Conservation (phyloP, 2,888 invertebrate genomes). For the Melinopterus prodromus region DNA sequence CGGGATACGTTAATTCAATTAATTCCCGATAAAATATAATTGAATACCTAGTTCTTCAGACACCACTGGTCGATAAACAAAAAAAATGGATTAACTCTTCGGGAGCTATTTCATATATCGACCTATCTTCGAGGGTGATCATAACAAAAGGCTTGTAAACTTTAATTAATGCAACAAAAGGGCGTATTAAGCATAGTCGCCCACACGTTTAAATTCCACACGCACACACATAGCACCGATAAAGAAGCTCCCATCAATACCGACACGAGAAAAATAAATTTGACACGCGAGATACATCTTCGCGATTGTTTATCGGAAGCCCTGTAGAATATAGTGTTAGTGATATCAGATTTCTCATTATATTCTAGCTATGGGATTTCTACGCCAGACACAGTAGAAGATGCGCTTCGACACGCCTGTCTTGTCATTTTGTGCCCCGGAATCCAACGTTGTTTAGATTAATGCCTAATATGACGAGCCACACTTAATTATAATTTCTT, state of each 20-base stretch:
- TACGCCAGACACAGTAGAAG: neutral
- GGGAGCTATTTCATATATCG: neutral
- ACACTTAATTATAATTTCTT: neutral
- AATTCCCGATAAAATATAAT: neutral
- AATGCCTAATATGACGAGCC: neutral
- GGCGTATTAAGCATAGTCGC: conserved; percentile 4
- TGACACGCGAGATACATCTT: neutral
- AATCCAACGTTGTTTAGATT: conserved; percentile 4
- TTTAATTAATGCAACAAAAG: conserved; percentile 4
- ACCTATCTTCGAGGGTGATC: neutral
- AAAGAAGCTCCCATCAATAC: neutral
- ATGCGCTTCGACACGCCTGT: neutral
- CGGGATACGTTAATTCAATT: neutral
- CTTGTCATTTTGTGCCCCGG: neutral
- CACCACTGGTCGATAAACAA: neutral
- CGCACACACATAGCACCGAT: neutral
- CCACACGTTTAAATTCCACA: neutral
- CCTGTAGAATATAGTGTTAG: neutral
- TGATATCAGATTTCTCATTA: conserved; percentile 4
- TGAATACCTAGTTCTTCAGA: neutral
- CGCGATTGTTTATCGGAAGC: neutral
- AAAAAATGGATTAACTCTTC: neutral
- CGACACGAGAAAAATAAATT: neutral
- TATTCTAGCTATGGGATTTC: neutral
- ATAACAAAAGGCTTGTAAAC: conserved; percentile 4